Evolutionary conservation across 1,140 invertebrate species (phyloP).

Genomic region (Drosophila rufa): DNA sequence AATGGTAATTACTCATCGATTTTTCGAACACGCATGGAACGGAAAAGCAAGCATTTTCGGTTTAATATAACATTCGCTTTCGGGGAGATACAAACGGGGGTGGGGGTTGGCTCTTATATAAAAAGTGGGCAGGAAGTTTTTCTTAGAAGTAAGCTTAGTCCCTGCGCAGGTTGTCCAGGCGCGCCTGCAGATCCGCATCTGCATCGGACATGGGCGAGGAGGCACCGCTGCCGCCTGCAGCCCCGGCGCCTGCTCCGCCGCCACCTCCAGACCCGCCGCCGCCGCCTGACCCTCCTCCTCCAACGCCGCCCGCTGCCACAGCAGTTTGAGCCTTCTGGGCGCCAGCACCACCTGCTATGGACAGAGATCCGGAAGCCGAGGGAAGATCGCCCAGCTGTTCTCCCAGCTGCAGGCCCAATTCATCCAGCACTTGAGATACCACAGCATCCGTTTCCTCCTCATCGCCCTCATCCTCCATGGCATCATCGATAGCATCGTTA

Average conservation of each 20-base stretch:
- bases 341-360: constrained; percentile 74
- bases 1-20: constrained; percentile 30
- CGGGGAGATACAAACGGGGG: constrained; percentile 33
- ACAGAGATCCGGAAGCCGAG: constrained; percentile 83
- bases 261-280: constrained; percentile 86
- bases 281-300: constrained; percentile 86
- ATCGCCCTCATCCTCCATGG: constrained; percentile 99
- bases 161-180: constrained; percentile 96
- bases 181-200: constrained; percentile 97
- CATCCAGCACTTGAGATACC: constrained; percentile 97
- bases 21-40: constrained; percentile 27
- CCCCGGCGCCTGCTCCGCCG: constrained; percentile 85
- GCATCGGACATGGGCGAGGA: constrained; percentile 91
- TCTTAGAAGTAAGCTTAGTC: constrained; percentile 88
- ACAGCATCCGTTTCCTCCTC: constrained; percentile 99
- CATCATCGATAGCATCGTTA: constrained; percentile 99
- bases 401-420: constrained; percentile 97
- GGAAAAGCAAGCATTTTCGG: constrained; percentile 30
- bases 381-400: constrained; percentile 95
- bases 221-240: constrained; percentile 86
- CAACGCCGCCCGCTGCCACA: constrained; percentile 86
- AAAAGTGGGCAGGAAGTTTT: constrained; percentile 44
- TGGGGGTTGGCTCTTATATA: constrained; percentile 32
- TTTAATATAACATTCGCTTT: constrained; percentile 58
- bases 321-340: constrained; percentile 85